Percentiles rank a stretch among this genome's conserved stretches.
These are phyloP conservation scores for Tethea ocularis DNA, from an alignment of 2,888 invertebrate genomes.

Conservation along the genomic window DNA sequence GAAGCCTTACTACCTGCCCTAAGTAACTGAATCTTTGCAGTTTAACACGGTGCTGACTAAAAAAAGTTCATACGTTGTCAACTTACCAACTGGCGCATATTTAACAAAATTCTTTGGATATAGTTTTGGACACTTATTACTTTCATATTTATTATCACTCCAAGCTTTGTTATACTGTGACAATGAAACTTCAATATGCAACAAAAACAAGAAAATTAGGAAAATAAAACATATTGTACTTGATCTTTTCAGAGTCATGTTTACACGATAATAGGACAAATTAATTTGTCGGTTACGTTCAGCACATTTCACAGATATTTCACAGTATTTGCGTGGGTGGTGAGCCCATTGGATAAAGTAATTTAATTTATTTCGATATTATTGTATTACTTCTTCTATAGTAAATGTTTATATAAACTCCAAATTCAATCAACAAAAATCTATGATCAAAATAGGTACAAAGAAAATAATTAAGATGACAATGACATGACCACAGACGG, in stretches of 20 bases:
- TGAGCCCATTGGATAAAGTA: too few relatives aligned
- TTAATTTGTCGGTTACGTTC: conserved; percentile 16
- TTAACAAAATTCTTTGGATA: conserved; percentile 82
- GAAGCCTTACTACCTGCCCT: too few relatives aligned
- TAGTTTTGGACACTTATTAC: conserved; percentile 79
- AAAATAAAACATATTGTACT: conserved; percentile 37
- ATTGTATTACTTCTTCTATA: too few relatives aligned
- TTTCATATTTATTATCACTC: conserved; percentile 74
- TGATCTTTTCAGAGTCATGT: conserved; percentile 27
- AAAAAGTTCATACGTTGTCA: not conserved
- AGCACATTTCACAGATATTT: too few relatives aligned
- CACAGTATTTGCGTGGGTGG: too few relatives aligned
- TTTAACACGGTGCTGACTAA: not conserved
- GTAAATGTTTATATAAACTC: too few relatives aligned
- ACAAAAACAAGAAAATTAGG: conserved; percentile 49
- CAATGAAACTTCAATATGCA: conserved; percentile 53
- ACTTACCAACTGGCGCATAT: conserved; percentile 83
- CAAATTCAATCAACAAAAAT: too few relatives aligned
- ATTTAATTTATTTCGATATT: too few relatives aligned
- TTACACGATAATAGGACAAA: conserved; percentile 8
- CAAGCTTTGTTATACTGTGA: conserved; percentile 74
- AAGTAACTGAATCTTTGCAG: too few relatives aligned
- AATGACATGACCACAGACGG: too few relatives aligned
- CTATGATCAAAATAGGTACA: too few relatives aligned
- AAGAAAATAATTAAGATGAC: too few relatives aligned